A percentile compares a stretch with the other conserved stretches of the same genome.
These are phyloP conservation scores for Brachionus koreanus DNA, from an alignment of 1,140 invertebrate genomes.

Conservation along the genomic window DNA sequence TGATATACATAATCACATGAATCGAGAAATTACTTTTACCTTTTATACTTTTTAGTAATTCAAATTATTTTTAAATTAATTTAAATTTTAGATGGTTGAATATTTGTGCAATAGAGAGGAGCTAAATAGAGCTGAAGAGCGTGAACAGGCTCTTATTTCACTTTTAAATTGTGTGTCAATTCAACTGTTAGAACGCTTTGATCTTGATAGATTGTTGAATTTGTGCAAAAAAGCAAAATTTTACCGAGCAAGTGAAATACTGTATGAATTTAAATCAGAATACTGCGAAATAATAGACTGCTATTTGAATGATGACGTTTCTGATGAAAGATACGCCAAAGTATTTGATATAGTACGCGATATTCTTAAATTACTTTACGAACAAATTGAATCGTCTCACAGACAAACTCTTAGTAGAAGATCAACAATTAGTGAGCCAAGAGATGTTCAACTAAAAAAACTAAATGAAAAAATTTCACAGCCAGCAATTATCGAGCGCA, in stretches of 20 bases:
- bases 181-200: conserved; percentile 65
- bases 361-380: conserved; percentile 45
- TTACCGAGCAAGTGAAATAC: conserved; percentile 65
- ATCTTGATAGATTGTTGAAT: conserved; percentile 62
- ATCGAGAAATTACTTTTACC: too few relatives aligned
- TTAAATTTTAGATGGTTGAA: conserved; percentile 47
- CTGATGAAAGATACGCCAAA: not conserved
- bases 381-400: not conserved
- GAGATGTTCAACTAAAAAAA: conserved; percentile 42
- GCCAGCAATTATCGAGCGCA: not conserved
- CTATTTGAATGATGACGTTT: conserved; percentile 61
- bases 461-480: conserved; percentile 1
- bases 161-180: not conserved
- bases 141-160: conserved; percentile 75
- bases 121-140: conserved; percentile 65
- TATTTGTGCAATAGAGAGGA: conserved; percentile 54
- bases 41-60: too few relatives aligned
- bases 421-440: not conserved
- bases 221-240: conserved; percentile 66
- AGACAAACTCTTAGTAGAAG: not conserved
- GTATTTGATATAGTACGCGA: conserved; percentile 20
- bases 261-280: conserved; percentile 63
- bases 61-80: too few relatives aligned
- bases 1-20: too few relatives aligned
- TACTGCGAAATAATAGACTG: conserved; percentile 64